Percentiles rank a stretch among this genome's conserved stretches.
These are phyloP conservation scores for Melanerpes aurifrons DNA, from an alignment of 2,113 vertebrate genomes.

Conservation along the genomic window DNA sequence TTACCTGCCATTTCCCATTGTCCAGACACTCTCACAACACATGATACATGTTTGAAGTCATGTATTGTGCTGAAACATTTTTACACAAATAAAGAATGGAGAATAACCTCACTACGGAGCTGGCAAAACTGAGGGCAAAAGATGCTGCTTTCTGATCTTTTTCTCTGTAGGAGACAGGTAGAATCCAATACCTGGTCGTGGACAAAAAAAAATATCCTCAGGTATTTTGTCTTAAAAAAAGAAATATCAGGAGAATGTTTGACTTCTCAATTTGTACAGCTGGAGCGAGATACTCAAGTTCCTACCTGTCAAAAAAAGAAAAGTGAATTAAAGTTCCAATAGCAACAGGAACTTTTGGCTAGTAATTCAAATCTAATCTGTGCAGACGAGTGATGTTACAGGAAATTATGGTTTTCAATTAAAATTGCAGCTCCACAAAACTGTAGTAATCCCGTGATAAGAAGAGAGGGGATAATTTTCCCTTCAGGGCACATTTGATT, in stretches of 20 bases:
- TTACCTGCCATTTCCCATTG: conserved; percentile 20
- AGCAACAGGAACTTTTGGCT: conserved; percentile 17
- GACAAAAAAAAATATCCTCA: conserved; percentile 18
- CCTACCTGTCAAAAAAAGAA: not conserved
- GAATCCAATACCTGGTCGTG: not conserved
- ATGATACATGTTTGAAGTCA: conserved; percentile 38
- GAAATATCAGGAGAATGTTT: not conserved
- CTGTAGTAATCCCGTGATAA: not conserved
- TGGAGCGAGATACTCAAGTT: not conserved
- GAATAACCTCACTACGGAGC: not conserved
- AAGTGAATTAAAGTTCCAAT: conserved; percentile 10
- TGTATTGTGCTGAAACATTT: conserved; percentile 1
- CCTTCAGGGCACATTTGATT: not conserved
- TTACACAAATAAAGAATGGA: conserved; percentile 59
- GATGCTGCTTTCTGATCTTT: not conserved
- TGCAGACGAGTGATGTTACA: not conserved
- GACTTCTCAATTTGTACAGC: conserved; percentile 35
- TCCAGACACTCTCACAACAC: conserved; percentile 3
- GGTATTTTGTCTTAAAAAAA: conserved; percentile 46
- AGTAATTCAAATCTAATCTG: conserved; percentile 27
- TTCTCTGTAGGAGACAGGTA: not conserved
- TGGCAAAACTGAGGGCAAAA: not conserved
- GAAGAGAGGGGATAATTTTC: not conserved
- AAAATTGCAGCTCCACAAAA: conserved; percentile 34
- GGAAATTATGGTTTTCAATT: conserved; percentile 33